phyloP scores from a whole-genome alignment of 2,888 invertebrate genomes.

The Listrodromus nycthemerus region DNA sequence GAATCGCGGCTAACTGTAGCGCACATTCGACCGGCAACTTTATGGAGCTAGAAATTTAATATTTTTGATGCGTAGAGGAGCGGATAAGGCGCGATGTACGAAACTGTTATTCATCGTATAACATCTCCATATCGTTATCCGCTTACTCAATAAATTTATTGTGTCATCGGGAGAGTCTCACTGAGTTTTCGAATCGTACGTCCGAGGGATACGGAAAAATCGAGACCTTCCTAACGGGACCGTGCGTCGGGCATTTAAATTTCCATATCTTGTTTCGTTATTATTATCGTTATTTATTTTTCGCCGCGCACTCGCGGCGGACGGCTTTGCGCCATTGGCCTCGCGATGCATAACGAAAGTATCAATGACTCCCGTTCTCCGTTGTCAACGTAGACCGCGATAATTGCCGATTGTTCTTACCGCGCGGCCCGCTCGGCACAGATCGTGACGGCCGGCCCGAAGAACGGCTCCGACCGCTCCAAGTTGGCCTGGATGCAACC shows the following conservation, averaged over 20 bases:
- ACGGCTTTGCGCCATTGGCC: constrained; percentile 5
- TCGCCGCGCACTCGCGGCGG: neutral
- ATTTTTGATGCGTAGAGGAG: neutral
- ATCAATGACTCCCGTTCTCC: constrained; percentile 22
- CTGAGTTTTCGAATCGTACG: neutral
- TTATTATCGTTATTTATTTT: neutral
- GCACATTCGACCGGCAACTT: neutral
- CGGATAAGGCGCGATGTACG: neutral
- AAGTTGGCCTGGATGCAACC: neutral
- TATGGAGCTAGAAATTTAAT: neutral
- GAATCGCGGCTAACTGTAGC: neutral
- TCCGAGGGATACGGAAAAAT: neutral
- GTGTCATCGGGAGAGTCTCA: neutral
- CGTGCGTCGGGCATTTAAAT: constrained; percentile 12
- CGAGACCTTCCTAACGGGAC: neutral
- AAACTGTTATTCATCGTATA: neutral
- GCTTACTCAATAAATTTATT: neutral
- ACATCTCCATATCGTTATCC: neutral
- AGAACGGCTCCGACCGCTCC: neutral
- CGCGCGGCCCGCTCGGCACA: constrained; percentile 21
- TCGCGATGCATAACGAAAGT: constrained; percentile 23
- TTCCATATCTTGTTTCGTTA: constrained; percentile 10
- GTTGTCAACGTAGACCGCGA: constrained; percentile 21
- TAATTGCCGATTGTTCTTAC: constrained; percentile 42
- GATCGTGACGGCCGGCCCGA: constrained; percentile 7